Conservation (phyloP, 2,797 vertebrate species). For the Macrochelys suwanniensis region DNA sequence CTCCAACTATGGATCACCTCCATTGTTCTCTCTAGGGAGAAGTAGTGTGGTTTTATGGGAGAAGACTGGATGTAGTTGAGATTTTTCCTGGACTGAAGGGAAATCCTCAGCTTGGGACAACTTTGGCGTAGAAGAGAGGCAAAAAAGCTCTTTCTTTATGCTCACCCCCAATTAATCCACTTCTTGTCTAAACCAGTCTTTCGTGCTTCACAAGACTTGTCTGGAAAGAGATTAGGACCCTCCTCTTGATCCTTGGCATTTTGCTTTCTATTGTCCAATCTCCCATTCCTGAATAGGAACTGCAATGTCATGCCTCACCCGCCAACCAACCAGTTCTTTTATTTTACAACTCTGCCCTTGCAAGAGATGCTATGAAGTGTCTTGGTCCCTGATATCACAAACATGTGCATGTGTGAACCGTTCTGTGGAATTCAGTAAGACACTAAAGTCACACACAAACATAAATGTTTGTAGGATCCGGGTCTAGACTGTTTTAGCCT, state of each 20-base stretch:
- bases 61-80: slow-evolving; percentile 9
- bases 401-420: not conserved
- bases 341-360: not conserved
- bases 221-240: not conserved
- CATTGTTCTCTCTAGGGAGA: not conserved
- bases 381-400: not conserved
- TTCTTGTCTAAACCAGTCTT: slow-evolving; percentile 15
- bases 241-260: not conserved
- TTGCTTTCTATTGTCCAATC: not conserved
- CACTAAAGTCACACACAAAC: not conserved
- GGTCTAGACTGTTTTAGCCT: not conserved
- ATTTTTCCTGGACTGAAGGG: slow-evolving; percentile 14
- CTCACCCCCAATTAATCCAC: not conserved
- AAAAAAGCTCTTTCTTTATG: not conserved
- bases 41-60: not conserved
- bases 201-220: not conserved
- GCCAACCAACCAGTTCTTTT: not conserved
- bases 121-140: not conserved
- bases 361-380: not conserved
- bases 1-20: not conserved
- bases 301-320: not conserved
- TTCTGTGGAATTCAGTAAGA: not conserved
- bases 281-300: not conserved
- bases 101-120: slow-evolving; percentile 21
- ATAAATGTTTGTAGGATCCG: not conserved